Percentiles rank a stretch among this genome's conserved stretches.
Conservation (phyloP, 2,888 invertebrate genomes). For the Taenaris catops region DNA sequence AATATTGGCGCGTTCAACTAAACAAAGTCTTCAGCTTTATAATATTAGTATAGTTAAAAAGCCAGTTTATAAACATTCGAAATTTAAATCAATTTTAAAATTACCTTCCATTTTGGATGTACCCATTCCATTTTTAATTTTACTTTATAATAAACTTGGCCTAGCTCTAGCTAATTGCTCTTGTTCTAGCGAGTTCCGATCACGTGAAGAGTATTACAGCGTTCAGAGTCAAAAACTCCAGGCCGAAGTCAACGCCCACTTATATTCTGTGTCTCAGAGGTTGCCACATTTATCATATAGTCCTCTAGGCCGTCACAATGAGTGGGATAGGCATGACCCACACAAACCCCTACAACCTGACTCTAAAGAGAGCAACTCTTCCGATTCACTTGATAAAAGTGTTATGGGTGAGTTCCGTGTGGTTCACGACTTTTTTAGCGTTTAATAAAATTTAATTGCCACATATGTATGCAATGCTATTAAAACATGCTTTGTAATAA, state of each 20-base stretch:
- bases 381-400: conserved; percentile 73
- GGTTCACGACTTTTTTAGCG: no score
- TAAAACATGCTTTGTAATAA: no score
- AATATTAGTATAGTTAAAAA: no score
- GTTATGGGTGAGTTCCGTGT: conserved; percentile 71
- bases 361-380: conserved; percentile 73
- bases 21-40: no score
- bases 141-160: no score
- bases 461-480: no score
- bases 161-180: not conserved
- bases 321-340: conserved; percentile 72
- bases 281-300: conserved; percentile 75
- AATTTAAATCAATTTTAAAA: no score
- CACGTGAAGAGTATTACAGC: conserved; percentile 73
- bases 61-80: no score
- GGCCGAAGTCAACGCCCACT: conserved; percentile 71
- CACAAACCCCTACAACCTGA: conserved; percentile 65
- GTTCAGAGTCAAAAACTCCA: conserved; percentile 72
- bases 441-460: not conserved
- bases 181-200: conserved; percentile 63
- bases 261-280: conserved; percentile 82
- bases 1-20: no score
- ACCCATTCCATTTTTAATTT: no score
- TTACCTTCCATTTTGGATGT: no score
- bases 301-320: conserved; percentile 66